Percentiles rank a stretch among this genome's conserved stretches.
Conservation (phyloP, 2,797 vertebrate species). For the Erethizon dorsatum region DNA sequence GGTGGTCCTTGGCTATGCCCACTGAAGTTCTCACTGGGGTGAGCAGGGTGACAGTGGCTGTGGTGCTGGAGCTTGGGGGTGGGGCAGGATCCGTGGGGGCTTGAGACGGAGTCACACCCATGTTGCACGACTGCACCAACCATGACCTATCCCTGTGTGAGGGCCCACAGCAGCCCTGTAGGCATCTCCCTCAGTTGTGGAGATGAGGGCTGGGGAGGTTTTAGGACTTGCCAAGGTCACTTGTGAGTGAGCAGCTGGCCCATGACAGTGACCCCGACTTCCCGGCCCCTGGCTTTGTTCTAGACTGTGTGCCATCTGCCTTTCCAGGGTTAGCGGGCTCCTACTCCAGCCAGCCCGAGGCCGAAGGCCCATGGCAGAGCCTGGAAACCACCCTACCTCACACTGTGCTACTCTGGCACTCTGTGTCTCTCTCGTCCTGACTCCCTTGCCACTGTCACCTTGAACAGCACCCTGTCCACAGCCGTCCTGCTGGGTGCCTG, state of each 20-base stretch:
- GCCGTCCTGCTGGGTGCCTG: background rate
- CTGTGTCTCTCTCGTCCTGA: rapidly evolving
- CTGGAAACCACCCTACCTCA: background rate
- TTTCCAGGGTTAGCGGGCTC: background rate
- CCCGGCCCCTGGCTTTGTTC: background rate
- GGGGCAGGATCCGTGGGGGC: no score
- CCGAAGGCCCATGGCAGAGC: background rate
- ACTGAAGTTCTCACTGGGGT: background rate
- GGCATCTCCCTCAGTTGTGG: background rate
- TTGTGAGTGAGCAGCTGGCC: background rate
- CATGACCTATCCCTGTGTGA: rapidly evolving
- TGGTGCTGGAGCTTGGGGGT: background rate
- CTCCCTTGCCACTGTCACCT: background rate
- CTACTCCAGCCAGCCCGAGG: background rate
- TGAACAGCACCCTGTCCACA: background rate
- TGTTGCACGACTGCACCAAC: no score
- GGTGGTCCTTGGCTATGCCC: background rate
- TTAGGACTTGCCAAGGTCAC: background rate
- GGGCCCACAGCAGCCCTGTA: background rate
- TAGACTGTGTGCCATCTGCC: no score
- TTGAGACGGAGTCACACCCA: background rate
- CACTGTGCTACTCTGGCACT: rapidly evolving
- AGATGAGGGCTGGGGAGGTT: background rate
- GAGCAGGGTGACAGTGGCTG: background rate
- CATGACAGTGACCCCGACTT: background rate